Conservation (phyloP, 2,113 vertebrate species). For the Toxostoma redivivum region DNA sequence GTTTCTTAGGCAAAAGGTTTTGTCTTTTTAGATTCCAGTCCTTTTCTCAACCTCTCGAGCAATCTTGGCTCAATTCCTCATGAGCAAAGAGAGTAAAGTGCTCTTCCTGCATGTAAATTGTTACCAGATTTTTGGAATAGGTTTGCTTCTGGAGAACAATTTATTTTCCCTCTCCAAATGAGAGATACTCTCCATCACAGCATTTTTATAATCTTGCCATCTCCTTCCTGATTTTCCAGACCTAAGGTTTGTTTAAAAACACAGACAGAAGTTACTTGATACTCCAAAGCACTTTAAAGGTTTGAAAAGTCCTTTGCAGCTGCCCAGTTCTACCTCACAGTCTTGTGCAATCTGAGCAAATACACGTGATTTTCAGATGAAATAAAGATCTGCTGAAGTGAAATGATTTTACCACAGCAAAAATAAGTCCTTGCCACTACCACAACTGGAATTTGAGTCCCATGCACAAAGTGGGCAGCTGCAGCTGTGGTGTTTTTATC, state of each 20-base stretch:
- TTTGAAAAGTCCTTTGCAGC: neutral
- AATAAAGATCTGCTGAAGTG: neutral
- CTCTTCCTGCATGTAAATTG: constrained; percentile 55
- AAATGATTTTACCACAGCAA: neutral
- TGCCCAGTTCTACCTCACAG: neutral
- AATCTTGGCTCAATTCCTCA: constrained; percentile 10
- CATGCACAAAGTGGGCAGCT: neutral
- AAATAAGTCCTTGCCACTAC: neutral
- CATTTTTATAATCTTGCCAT: neutral
- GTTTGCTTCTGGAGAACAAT: constrained; percentile 4
- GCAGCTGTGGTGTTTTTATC: neutral
- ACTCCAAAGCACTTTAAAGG: neutral
- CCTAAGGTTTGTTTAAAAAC: neutral
- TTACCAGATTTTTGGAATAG: constrained; percentile 57
- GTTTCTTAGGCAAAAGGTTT: neutral
- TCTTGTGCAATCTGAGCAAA: neutral
- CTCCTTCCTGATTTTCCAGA: neutral
- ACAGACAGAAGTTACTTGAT: neutral
- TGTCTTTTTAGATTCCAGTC: neutral
- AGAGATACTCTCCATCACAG: neutral
- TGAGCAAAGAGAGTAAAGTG: neutral
- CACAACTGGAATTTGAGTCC: neutral
- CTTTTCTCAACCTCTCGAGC: neutral
- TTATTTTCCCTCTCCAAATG: neutral
- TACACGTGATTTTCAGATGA: neutral